A percentile compares a stretch with the other conserved stretches of the same genome.
phyloP scores from a whole-genome alignment of 2,888 invertebrate species.

The Galerucella pusilla region DNA sequence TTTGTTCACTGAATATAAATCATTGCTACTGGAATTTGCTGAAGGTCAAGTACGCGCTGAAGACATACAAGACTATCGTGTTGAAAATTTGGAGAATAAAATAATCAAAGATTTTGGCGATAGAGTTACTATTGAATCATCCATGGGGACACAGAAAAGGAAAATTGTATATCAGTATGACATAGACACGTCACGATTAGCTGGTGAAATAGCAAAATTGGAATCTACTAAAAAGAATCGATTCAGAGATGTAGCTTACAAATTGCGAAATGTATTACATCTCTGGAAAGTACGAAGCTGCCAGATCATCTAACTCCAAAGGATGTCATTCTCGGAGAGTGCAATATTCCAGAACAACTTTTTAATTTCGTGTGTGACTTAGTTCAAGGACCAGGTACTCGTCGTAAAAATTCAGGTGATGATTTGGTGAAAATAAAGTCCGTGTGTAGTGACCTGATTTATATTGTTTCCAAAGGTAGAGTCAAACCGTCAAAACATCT shows the following conservation, averaged over 20 bases:
- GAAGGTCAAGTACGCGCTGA: conserved; percentile 16
- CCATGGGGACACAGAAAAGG: conserved; percentile 18
- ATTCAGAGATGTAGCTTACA: conserved; percentile 20
- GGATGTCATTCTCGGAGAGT: conserved; percentile 22
- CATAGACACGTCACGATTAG: conserved; percentile 20
- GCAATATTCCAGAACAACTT: conserved; percentile 6
- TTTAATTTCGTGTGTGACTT: conserved; percentile 14
- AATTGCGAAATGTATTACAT: conserved; percentile 24
- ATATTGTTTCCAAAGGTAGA: conserved; percentile 49
- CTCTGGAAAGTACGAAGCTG: conserved; percentile 15
- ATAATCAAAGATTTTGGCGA: conserved; percentile 21
- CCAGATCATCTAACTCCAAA: conserved; percentile 14
- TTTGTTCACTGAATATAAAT: conserved; percentile 28
- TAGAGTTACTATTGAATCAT: conserved; percentile 20
- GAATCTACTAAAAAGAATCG: conserved; percentile 25
- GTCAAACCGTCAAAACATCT: conserved; percentile 53
- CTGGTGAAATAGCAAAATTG: conserved; percentile 17
- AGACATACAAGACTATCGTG: conserved; percentile 8
- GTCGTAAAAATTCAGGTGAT: conserved; percentile 14
- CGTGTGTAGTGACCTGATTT: conserved; percentile 49
- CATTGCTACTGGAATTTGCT: conserved; percentile 1
- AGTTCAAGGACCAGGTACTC: conserved; percentile 16
- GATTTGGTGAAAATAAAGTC: conserved; percentile 24
- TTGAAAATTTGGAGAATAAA: neutral
- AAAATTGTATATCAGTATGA: conserved; percentile 24